Percentiles rank a stretch among this genome's conserved stretches.
Evolutionary conservation across 2,888 invertebrate species (phyloP).

Genomic region (Litoditis marina): DNA sequence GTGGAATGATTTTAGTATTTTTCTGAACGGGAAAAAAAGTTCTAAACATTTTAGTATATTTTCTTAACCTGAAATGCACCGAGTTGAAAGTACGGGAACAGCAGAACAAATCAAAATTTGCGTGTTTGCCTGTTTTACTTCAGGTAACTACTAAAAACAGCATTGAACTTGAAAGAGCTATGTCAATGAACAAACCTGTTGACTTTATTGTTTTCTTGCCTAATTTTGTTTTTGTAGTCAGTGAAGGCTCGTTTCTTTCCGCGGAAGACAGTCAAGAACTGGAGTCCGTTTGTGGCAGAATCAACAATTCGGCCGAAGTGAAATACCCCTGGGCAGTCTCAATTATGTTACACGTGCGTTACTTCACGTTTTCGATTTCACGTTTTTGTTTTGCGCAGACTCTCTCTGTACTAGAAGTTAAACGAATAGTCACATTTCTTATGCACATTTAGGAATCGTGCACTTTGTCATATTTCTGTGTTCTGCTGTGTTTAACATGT

Average conservation of each 20-base stretch:
- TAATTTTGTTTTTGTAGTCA: too few species aligned
- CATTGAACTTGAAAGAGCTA: too few species aligned
- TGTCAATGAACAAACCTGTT: too few species aligned
- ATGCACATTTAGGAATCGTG: conserved; percentile 5
- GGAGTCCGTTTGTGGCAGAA: conserved; percentile 6
- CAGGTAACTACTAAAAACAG: too few species aligned
- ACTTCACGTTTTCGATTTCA: background rate
- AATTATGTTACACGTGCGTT: conserved; percentile 1
- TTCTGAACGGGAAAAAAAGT: conserved; percentile 6
- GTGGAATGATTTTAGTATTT: too few species aligned
- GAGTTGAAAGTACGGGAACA: too few species aligned
- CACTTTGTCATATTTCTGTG: background rate
- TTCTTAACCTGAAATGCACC: background rate
- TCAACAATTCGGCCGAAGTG: background rate
- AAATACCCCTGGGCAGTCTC: conserved; percentile 56
- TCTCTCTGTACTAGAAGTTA: too few species aligned
- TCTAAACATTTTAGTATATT: conserved; percentile 1
- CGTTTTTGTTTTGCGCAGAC: too few species aligned
- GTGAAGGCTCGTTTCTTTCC: background rate
- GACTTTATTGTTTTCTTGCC: background rate
- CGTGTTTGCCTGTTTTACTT: too few species aligned
- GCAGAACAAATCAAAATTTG: too few species aligned
- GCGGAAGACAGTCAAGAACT: conserved; percentile 11
- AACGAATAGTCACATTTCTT: conserved; percentile 9
- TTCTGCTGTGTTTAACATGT: too few species aligned